A percentile compares a stretch with the other conserved stretches of the same genome.
Conservation (phyloP, 2,797 vertebrate genomes). For the Smutsia gigantea region DNA sequence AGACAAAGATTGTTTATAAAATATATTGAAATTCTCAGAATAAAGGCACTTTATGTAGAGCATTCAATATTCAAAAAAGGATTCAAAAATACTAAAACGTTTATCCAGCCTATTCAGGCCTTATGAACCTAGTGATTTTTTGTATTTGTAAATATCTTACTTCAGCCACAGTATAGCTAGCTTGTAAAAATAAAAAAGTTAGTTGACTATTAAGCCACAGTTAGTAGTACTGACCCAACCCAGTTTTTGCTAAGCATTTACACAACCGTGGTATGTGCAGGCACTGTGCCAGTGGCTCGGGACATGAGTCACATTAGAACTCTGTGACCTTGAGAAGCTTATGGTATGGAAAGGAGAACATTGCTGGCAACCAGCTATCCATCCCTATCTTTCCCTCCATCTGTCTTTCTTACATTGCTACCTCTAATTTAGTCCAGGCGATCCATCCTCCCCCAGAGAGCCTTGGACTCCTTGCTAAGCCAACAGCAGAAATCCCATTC, state of each 20-base stretch:
- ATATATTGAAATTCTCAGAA: background rate
- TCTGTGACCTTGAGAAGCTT: background rate
- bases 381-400: background rate
- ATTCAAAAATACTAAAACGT: slow-evolving; percentile 14
- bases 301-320: background rate
- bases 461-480: background rate
- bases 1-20: slow-evolving; percentile 14
- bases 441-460: background rate
- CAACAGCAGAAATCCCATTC: background rate
- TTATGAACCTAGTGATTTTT: background rate
- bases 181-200: background rate
- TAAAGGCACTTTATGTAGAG: background rate
- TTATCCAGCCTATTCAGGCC: background rate
- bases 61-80: slow-evolving; percentile 23
- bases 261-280: accelerated
- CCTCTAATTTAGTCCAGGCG: background rate
- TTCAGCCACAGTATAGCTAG: background rate
- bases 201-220: background rate
- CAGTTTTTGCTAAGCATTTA: background rate
- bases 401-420: background rate
- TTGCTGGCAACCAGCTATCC: background rate
- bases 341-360: background rate
- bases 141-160: slow-evolving; percentile 14
- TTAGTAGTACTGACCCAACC: background rate
- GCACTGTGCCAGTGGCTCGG: background rate